Conservation (phyloP, 1,140 invertebrate species). For the Lucilia sericata region DNA sequence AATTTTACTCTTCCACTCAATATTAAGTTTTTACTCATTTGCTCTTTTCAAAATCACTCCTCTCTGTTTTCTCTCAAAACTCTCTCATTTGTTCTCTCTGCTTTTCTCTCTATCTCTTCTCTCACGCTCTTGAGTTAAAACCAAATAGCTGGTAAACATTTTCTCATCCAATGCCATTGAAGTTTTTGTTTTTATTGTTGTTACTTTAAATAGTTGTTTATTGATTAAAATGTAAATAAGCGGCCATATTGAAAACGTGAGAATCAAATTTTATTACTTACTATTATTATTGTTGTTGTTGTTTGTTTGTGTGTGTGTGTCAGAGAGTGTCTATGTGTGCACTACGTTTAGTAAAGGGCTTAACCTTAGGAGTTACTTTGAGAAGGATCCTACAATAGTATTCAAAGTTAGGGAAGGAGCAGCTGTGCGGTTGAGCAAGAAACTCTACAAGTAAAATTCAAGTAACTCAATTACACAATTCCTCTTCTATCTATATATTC, state of each 20-base stretch:
- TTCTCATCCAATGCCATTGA: background rate
- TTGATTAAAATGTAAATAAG: conserved; percentile 18
- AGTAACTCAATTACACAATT: no score
- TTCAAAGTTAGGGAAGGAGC: no score
- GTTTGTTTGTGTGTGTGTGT: background rate
- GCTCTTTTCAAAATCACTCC: background rate
- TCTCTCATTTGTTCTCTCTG: background rate
- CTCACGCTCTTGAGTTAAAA: background rate
- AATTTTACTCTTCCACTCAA: background rate
- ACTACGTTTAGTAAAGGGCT: background rate
- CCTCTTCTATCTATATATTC: no score
- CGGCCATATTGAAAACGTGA: conserved; percentile 23
- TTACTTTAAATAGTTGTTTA: conserved; percentile 18
- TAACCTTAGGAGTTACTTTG: background rate
- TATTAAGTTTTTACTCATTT: background rate
- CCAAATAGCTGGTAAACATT: background rate
- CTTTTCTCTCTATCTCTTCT: background rate
- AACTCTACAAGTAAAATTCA: no score
- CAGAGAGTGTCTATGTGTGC: background rate
- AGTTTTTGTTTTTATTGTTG: background rate
- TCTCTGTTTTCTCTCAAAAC: background rate
- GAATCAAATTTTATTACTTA: conserved; percentile 1
- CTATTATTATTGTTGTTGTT: no score
- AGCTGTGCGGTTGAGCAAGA: no score
- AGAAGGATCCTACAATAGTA: no score